These are phyloP conservation scores for Apocrypta bakeri DNA, from an alignment of 1,140 invertebrate species.

Conservation along the genomic window DNA sequence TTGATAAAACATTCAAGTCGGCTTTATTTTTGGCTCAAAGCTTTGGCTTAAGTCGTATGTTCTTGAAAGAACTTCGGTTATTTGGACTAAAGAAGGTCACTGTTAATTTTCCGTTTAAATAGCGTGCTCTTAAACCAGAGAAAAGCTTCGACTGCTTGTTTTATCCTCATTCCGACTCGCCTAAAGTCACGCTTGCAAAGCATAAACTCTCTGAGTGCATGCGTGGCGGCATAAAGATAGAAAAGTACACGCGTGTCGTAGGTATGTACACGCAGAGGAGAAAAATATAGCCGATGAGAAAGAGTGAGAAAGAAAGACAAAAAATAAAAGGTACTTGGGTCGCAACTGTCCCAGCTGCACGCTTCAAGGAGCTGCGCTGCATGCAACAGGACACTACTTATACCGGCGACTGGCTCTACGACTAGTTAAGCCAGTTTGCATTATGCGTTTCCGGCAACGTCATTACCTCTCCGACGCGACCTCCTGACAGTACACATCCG, in stretches of 20 bases:
- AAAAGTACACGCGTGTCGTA: background rate
- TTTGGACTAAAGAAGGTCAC: background rate
- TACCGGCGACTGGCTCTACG: slow-evolving; percentile 55
- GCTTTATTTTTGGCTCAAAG: too few species aligned
- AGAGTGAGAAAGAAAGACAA: background rate
- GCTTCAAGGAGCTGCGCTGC: slow-evolving; percentile 48
- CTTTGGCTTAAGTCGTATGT: too few species aligned
- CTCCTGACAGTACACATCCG: background rate
- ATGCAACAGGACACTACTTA: slow-evolving; percentile 53
- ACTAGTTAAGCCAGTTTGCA: slow-evolving; percentile 62
- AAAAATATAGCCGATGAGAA: background rate
- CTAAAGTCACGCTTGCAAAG: background rate
- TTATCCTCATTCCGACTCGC: background rate
- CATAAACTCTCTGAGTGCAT: background rate
- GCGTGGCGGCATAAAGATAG: background rate
- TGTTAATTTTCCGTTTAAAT: background rate
- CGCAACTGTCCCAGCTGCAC: slow-evolving; percentile 55
- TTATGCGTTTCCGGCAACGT: slow-evolving; percentile 52
- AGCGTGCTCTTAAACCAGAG: background rate
- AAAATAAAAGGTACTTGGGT: slow-evolving; percentile 24
- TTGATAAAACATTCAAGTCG: too few species aligned
- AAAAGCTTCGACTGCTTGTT: background rate
- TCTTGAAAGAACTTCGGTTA: too few species aligned
- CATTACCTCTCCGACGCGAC: slow-evolving; percentile 39
- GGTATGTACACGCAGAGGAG: too few species aligned